Conservation (phyloP, 2,797 vertebrate species). For the Eulemur albifrons region DNA sequence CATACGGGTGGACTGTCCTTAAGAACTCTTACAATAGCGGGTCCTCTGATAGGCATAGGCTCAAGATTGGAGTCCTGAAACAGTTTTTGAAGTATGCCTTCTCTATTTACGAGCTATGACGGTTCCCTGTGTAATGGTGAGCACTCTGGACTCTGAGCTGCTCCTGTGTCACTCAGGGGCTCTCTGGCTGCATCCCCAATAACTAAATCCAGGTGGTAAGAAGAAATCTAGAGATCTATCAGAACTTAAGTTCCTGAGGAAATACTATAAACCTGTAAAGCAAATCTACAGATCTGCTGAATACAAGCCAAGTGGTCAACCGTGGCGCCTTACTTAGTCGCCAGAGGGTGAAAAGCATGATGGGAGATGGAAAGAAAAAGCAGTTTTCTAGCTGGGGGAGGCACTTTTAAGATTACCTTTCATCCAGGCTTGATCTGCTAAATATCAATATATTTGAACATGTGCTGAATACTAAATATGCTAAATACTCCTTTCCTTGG, state of each 20-base stretch:
- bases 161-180: neutral
- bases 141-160: no score
- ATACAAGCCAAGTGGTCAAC: neutral
- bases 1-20: neutral
- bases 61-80: slow-evolving; percentile 32
- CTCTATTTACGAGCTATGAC: neutral
- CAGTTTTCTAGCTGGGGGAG: neutral
- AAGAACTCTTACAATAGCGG: neutral
- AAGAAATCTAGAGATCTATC: slow-evolving; percentile 9
- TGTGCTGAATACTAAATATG: neutral
- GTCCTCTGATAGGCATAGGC: neutral
- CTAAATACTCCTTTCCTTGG: neutral
- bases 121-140: neutral
- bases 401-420: neutral
- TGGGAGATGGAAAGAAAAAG: neutral
- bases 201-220: slow-evolving; percentile 2
- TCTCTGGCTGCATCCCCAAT: neutral
- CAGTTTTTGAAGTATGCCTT: neutral
- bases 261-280: slow-evolving; percentile 42
- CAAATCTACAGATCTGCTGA: neutral
- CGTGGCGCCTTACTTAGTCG: neutral
- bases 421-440: neutral
- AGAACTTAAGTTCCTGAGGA: slow-evolving; percentile 26
- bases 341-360: neutral
- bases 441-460: neutral